Evolutionary conservation across 2,888 invertebrate species (phyloP).

Genomic region (Melipona beecheii): DNA sequence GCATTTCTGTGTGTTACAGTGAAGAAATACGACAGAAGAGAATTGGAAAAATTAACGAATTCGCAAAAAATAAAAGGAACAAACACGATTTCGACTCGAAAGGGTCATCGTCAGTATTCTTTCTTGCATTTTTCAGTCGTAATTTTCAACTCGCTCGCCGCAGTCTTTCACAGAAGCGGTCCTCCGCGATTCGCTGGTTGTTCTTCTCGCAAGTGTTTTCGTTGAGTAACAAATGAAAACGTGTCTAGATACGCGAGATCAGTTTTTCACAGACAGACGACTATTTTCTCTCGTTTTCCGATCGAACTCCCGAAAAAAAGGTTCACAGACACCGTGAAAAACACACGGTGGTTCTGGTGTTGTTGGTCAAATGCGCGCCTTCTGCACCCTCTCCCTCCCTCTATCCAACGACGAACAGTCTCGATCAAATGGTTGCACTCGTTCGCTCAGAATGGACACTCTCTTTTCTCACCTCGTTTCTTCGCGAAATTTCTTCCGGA

Average conservation of each 20-base stretch:
- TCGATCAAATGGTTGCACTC: neutral
- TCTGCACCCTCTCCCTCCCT: constrained; percentile 16
- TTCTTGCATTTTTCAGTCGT: constrained; percentile 17
- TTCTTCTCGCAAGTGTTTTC: constrained; percentile 58
- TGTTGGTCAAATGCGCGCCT: neutral
- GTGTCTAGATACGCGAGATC: constrained; percentile 11
- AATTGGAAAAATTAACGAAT: neutral
- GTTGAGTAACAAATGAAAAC: constrained; percentile 33
- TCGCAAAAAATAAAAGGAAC: neutral
- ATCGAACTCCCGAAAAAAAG: constrained; percentile 22
- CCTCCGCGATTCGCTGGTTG: constrained; percentile 26
- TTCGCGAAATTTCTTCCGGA: neutral
- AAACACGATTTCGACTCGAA: neutral
- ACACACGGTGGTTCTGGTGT: neutral
- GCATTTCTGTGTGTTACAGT: too few species aligned
- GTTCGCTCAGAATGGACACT: neutral
- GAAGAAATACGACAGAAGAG: too few species aligned
- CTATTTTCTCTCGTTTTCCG: constrained; percentile 10
- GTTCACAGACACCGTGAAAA: neutral
- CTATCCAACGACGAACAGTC: constrained; percentile 2
- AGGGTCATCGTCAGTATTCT: constrained; percentile 12
- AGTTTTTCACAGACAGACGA: constrained; percentile 11
- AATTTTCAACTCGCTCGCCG: constrained; percentile 40
- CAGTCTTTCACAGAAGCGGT: constrained; percentile 52
- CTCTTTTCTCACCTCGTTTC: neutral